phyloP scores from a whole-genome alignment of 2,888 invertebrate genomes.

The Sipha maydis region DNA sequence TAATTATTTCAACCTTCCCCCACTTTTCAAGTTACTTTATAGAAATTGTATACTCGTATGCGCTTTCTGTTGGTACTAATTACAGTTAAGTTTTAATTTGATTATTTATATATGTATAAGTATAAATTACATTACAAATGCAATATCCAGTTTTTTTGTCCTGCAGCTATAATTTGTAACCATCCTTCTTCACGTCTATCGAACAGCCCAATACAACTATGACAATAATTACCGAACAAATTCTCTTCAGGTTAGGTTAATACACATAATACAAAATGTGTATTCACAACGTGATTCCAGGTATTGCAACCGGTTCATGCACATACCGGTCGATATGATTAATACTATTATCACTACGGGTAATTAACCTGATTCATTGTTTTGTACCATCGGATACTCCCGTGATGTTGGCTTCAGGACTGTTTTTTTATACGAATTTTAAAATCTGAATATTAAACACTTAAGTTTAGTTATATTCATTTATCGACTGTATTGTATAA shows the following conservation, averaged over 20 bases:
- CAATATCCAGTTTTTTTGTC: conserved; percentile 14
- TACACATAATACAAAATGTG: conserved; percentile 4
- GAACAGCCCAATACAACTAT: neutral
- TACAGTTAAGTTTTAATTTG: neutral
- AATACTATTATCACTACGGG: neutral
- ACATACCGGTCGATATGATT: neutral
- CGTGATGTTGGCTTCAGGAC: neutral
- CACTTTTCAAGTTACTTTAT: neutral
- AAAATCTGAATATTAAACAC: neutral
- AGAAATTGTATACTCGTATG: neutral
- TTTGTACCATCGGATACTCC: neutral
- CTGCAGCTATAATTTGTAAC: neutral
- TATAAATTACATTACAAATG: conserved; percentile 15
- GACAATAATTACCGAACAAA: conserved; percentile 31
- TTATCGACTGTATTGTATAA: neutral
- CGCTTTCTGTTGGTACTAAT: conserved; percentile 7
- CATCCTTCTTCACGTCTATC: neutral
- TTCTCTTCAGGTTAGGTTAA: neutral
- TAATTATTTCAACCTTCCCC: too few relatives aligned
- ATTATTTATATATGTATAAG: neutral
- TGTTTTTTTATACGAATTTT: neutral
- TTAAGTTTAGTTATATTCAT: neutral
- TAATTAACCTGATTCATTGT: neutral
- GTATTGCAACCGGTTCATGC: conserved; percentile 2
- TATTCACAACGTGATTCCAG: neutral